Conservation (phyloP, 2,888 invertebrate species). For the Luperina nickerlii region DNA sequence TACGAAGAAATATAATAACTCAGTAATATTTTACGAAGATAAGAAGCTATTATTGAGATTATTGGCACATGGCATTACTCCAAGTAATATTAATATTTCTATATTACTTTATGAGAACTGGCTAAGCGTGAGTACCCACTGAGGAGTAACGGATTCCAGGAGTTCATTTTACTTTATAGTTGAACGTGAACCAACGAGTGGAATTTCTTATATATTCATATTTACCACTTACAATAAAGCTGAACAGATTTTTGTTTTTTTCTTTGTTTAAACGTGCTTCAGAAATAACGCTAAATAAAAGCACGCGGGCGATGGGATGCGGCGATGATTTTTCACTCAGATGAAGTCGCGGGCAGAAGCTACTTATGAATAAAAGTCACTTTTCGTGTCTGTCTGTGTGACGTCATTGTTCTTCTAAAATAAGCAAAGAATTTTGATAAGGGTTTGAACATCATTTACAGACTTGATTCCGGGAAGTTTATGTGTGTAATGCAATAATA, state of each 20-base stretch:
- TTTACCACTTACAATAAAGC: not conserved
- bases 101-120: slow-evolving; percentile 40
- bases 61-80: slow-evolving; percentile 64
- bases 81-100: slow-evolving; percentile 55
- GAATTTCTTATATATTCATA: not conserved
- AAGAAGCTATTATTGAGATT: slow-evolving; percentile 61
- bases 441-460: no score
- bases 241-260: not conserved
- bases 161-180: slow-evolving; percentile 31
- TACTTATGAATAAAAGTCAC: not conserved
- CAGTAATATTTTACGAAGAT: slow-evolving; percentile 53
- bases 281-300: not conserved
- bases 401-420: not conserved
- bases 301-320: not conserved
- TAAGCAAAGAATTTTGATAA: no score
- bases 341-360: not conserved
- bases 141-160: slow-evolving; percentile 17
- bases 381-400: not conserved
- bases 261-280: not conserved
- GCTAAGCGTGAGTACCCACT: slow-evolving; percentile 34
- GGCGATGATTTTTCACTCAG: not conserved
- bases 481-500: no score
- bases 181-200: not conserved
- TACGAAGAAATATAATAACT: slow-evolving; percentile 43
- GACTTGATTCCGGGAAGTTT: no score